These are phyloP conservation scores for Dunckerocampus dactyliophorus DNA, from an alignment of 2,113 vertebrate genomes.

Conservation along the genomic window DNA sequence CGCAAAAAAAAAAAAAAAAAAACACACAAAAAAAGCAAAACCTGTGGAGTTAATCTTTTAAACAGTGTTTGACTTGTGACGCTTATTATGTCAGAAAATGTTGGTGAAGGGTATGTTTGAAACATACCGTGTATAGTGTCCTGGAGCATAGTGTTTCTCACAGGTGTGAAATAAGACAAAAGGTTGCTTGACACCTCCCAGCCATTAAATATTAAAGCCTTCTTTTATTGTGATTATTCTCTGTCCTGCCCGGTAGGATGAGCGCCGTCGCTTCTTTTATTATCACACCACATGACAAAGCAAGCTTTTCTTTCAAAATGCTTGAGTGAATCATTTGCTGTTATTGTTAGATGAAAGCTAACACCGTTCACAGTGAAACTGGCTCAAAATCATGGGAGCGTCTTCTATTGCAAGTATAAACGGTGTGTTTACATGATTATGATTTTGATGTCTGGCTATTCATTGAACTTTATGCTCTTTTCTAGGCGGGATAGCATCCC, in stretches of 20 bases:
- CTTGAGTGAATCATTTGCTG: not conserved
- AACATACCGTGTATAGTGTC: not conserved
- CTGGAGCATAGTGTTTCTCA: not conserved
- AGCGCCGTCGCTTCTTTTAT: not conserved
- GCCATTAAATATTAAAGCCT: constrained; percentile 58
- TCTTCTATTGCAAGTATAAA: not conserved
- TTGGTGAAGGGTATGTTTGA: not conserved
- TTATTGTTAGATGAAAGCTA: constrained; percentile 2
- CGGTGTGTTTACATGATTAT: constrained; percentile 5
- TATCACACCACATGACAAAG: not conserved
- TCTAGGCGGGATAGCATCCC: not conserved
- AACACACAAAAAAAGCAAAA: too few relatives aligned
- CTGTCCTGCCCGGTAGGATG: not conserved
- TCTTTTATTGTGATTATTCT: constrained; percentile 35
- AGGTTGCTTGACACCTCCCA: constrained; percentile 30
- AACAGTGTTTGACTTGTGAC: too few relatives aligned
- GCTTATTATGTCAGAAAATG: too few relatives aligned
- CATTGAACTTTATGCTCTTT: constrained; percentile 33
- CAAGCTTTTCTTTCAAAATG: not conserved
- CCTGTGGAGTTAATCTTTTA: too few relatives aligned
- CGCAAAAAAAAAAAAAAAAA: too few relatives aligned
- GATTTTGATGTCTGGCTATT: constrained; percentile 42
- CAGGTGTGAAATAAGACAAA: constrained; percentile 31
- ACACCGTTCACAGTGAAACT: not conserved
- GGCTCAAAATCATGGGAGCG: not conserved